phyloP scores from a whole-genome alignment of 2,797 vertebrate genomes.

The Morelia viridis region DNA sequence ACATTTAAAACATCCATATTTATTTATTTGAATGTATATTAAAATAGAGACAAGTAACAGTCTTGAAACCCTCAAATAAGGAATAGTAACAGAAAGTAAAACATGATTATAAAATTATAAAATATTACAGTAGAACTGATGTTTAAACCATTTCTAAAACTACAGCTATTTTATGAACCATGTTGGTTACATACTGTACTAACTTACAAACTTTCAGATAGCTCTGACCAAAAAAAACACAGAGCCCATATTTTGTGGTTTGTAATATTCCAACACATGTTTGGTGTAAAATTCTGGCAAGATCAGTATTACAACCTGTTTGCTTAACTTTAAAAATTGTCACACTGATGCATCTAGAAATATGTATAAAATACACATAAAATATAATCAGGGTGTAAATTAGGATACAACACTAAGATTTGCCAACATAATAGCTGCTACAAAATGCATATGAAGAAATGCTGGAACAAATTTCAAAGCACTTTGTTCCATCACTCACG shows the following conservation, averaged over 20 bases:
- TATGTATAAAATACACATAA: neutral
- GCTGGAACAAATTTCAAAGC: neutral
- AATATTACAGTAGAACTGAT: neutral
- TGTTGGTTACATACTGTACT: neutral
- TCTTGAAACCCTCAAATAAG: neutral
- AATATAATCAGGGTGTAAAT: neutral
- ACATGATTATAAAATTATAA: slow-evolving; percentile 2
- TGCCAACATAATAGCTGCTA: neutral
- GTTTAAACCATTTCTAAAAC: neutral
- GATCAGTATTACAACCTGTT: neutral
- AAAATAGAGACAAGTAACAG: neutral
- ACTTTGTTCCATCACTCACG: neutral
- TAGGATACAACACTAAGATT: neutral
- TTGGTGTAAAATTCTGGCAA: neutral
- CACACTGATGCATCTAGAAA: neutral
- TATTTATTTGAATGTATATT: neutral
- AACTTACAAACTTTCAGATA: neutral
- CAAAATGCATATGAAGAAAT: neutral
- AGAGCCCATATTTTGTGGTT: neutral
- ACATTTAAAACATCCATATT: neutral
- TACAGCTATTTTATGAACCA: neutral
- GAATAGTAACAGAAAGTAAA: neutral
- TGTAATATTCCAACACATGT: neutral
- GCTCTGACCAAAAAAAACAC: neutral
- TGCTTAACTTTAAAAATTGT: neutral